phyloP scores from a whole-genome alignment of 1,140 invertebrate genomes.

The Zelostemma sp. region DNA sequence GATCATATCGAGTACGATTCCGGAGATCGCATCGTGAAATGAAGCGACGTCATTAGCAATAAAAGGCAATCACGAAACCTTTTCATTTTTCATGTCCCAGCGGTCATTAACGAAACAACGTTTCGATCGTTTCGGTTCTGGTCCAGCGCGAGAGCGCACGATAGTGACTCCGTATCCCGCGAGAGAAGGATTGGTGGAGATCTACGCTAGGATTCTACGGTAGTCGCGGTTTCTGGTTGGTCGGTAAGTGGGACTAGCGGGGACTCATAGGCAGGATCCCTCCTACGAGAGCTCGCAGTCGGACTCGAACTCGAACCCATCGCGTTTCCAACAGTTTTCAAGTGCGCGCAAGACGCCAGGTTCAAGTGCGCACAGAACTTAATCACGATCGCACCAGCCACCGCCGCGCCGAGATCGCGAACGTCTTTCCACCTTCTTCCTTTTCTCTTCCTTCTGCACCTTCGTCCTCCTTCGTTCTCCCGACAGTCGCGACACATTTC shows the following conservation, averaged over 20 bases:
- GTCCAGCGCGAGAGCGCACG: conserved; percentile 18
- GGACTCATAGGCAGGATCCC: conserved; percentile 70
- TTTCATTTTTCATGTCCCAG: conserved; percentile 4
- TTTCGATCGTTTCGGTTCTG: conserved; percentile 5
- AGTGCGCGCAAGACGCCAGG: conserved; percentile 48
- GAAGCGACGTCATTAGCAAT: neutral
- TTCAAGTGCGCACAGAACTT: conserved; percentile 46
- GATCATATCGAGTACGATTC: no score
- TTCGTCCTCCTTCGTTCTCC: neutral
- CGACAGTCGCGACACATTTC: neutral
- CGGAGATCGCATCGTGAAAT: no score
- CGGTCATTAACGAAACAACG: conserved; percentile 6
- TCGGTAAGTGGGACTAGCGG: conserved; percentile 71
- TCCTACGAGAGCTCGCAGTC: conserved; percentile 69
- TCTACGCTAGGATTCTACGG: conserved; percentile 65
- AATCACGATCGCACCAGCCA: conserved; percentile 49
- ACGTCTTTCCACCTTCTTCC: conserved; percentile 9
- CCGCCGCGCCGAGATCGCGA: conserved; percentile 39
- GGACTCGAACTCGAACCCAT: conserved; percentile 63
- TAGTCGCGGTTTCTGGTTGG: conserved; percentile 69
- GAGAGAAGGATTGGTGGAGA: conserved; percentile 62
- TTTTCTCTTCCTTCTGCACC: neutral
- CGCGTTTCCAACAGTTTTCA: conserved; percentile 51
- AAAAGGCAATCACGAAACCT: neutral
- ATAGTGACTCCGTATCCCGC: conserved; percentile 30